Base-by-base conservation (phyloP, 2,797 vertebrate genomes). In the Kryptopterus vitreolus region DNA sequence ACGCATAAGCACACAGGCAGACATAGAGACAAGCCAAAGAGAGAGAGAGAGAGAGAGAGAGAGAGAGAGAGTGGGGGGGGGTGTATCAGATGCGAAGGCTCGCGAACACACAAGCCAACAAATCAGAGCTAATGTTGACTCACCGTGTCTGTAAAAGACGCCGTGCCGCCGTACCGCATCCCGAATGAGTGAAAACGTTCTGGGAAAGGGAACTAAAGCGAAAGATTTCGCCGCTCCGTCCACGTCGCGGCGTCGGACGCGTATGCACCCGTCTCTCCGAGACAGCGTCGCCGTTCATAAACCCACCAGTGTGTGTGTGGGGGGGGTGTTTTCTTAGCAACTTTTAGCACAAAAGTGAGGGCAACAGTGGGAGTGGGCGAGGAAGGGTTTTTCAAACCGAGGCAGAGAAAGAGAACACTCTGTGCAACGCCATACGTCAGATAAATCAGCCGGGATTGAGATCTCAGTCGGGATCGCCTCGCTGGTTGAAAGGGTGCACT, bases 391-490 rank as follows among this genome's bases (percentile, higher is more conserved):
- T n/a, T n/a, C n/a, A n/a, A n/a, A n/a, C n/a, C n/a, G n/a, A n/a
- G n/a, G n/a, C 55, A 77, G 62, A 77, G 68, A 78, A n/a, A n/a
- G 57, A 83, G 35, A 74, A 78, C 78, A 66, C 68, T 79, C 55
- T 38, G 29, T 81, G 38, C 52, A 7, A 26, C 85, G 81, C 84
- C 86, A 85, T 84, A 84, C 89, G 93, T 94, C 91, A 90, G 90
- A 91, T 91, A 90, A 92, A 94, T 94, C 92, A 87, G 82, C 75
- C 87, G 88, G 89, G 91, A 94, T 93, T 91, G 91, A 94, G 92
- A 93, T 93, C 93, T 94, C 91, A 91, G 91, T 87, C 88, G 89
- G 91, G 92, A 94, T 92, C 92, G 92, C 89, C 90, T 88, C 76
- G 87, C 87, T 61, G 86, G 88, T 89, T 91, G 92, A 92, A 92